These are phyloP conservation scores for Telmatherina bonti DNA, from an alignment of 2,797 vertebrate species.

Conservation along the genomic window DNA sequence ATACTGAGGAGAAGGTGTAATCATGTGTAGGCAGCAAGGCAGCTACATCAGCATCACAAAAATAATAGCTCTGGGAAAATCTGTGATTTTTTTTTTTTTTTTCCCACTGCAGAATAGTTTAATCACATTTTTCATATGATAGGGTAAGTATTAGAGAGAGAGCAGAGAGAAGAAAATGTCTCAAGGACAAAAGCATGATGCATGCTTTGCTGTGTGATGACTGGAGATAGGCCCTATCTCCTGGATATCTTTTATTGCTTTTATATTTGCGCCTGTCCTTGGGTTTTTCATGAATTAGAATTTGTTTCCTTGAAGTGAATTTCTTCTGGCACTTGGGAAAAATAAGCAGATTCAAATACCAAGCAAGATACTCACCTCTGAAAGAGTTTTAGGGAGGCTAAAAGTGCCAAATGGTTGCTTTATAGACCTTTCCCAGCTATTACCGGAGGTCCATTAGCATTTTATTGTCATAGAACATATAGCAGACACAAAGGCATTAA, in stretches of 20 bases:
- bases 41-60: conserved; percentile 55
- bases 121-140: conserved; percentile 83
- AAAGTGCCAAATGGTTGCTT: background rate
- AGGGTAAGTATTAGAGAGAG: conserved; percentile 65
- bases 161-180: conserved; percentile 67
- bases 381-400: conserved; percentile 35
- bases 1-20: conserved; percentile 33
- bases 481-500: background rate
- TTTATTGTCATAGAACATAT: background rate
- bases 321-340: conserved; percentile 42
- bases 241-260: conserved; percentile 81
- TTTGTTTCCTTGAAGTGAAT: conserved; percentile 76
- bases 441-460: background rate
- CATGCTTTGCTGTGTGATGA: conserved; percentile 77
- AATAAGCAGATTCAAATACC: conserved; percentile 61
- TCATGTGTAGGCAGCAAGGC: conserved; percentile 45
- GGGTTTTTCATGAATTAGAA: conserved; percentile 75
- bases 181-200: conserved; percentile 85
- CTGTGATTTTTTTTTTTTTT: conserved; percentile 57
- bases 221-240: conserved; percentile 77
- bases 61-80: conserved; percentile 72
- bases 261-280: conserved; percentile 80
- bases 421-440: background rate
- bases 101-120: conserved; percentile 61
- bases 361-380: conserved; percentile 28